phyloP scores from a whole-genome alignment of 2,113 vertebrate species.

The Clarias gariepinus region DNA sequence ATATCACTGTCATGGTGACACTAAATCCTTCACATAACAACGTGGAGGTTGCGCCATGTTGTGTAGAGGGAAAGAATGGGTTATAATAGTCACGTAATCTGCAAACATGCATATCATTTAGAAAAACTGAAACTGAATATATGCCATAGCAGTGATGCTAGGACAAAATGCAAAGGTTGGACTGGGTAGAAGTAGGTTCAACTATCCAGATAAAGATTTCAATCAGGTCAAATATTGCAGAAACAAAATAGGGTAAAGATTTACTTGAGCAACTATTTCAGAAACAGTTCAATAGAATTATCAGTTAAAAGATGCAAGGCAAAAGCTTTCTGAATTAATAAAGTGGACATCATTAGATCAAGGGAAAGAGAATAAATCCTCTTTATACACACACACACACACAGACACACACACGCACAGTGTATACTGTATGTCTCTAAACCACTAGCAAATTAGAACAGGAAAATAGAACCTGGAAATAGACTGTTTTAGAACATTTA shows the following conservation, averaged over 20 bases:
- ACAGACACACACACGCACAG: neutral
- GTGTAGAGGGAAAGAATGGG: neutral
- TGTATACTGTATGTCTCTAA: neutral
- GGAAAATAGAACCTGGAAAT: conserved; percentile 39
- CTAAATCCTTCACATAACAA: conserved; percentile 21
- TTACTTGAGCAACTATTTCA: conserved; percentile 58
- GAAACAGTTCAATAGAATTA: conserved; percentile 49
- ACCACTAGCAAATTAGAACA: too few relatives aligned
- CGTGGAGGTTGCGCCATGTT: neutral
- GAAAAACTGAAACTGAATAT: neutral
- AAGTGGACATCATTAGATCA: neutral
- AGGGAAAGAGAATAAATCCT: conserved; percentile 1
- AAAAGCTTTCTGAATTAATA: neutral
- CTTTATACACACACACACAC: too few relatives aligned
- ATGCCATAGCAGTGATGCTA: conserved; percentile 66
- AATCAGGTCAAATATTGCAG: neutral
- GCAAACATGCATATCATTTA: neutral
- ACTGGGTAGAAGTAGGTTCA: conserved; percentile 64
- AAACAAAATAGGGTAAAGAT: conserved; percentile 57
- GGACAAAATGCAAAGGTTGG: conserved; percentile 61
- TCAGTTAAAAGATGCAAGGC: conserved; percentile 23
- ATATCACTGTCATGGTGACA: conserved; percentile 58
- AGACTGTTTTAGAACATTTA: conserved; percentile 35
- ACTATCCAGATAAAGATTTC: conserved; percentile 44
- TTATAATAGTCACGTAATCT: neutral